These are phyloP conservation scores for Papilio aristodemus DNA, from an alignment of 1,140 invertebrate species.

Conservation along the genomic window DNA sequence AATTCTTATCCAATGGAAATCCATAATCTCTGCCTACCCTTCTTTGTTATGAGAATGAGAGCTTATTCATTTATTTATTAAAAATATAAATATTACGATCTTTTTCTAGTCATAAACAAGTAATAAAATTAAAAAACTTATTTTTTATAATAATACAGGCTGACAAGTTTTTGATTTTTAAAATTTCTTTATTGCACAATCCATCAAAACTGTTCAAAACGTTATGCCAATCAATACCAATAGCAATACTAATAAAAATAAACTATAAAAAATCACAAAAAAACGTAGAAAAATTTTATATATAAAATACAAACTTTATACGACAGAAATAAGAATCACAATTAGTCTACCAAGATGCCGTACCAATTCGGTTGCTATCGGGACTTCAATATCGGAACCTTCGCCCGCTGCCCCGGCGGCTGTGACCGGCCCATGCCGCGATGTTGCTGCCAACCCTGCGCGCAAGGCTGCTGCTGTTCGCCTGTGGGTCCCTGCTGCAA, in stretches of 20 bases:
- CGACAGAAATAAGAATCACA: neutral
- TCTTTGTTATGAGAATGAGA: no score
- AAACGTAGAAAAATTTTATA: constrained; percentile 35
- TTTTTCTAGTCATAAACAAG: no score
- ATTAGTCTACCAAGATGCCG: constrained; percentile 47
- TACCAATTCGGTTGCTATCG: constrained; percentile 58
- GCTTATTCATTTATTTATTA: no score
- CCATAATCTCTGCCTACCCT: no score
- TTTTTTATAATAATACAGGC: no score
- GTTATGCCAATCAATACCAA: constrained; percentile 19
- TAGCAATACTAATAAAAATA: no score
- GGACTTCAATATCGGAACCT: constrained; percentile 59
- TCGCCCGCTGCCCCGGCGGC: constrained; percentile 59
- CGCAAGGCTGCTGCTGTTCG: constrained; percentile 60
- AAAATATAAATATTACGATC: no score
- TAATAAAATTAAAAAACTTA: no score
- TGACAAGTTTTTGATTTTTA: no score
- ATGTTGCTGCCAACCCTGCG: constrained; percentile 46
- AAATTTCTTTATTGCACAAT: neutral
- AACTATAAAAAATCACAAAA: constrained; percentile 14
- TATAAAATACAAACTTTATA: constrained; percentile 30
- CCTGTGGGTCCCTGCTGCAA: constrained; percentile 61
- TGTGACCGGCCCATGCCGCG: constrained; percentile 46
- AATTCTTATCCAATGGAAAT: no score
- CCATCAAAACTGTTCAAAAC: neutral